Conservation (phyloP, 2,888 invertebrate genomes). For the Drosophila parthenogenetica region DNA sequence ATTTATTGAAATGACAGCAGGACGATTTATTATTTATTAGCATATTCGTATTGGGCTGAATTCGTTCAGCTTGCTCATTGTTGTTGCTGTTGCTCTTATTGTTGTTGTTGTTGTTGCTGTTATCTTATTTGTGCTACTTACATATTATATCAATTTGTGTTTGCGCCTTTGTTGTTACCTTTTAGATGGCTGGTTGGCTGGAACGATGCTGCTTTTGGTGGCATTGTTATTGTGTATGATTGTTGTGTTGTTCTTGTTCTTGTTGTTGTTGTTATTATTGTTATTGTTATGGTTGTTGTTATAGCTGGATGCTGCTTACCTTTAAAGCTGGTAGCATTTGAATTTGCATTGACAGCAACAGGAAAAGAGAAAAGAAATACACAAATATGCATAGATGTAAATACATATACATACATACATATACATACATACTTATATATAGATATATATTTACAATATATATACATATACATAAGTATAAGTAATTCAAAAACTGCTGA, state of each 20-base stretch:
- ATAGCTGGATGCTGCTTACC: constrained; percentile 55
- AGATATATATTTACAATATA: constrained; percentile 55
- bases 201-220: constrained; percentile 35
- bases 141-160: constrained; percentile 76
- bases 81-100: constrained; percentile 43
- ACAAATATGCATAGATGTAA: constrained; percentile 48
- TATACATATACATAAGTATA: constrained; percentile 49
- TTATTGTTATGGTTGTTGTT: constrained; percentile 30
- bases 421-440: constrained; percentile 47
- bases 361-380: constrained; percentile 43
- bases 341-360: constrained; percentile 72
- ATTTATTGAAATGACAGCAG: constrained; percentile 76
- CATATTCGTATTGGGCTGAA: constrained; percentile 64
- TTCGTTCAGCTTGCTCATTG: constrained; percentile 44
- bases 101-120: constrained; percentile 48
- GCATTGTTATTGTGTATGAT: constrained; percentile 57
- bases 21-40: constrained; percentile 77
- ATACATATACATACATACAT: constrained; percentile 21
- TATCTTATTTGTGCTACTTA: constrained; percentile 76
- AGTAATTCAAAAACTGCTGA: constrained; percentile 77
- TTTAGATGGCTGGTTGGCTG: constrained; percentile 42
- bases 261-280: constrained; percentile 15
- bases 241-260: constrained; percentile 40
- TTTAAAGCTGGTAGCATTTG: constrained; percentile 71
- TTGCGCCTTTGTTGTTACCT: constrained; percentile 71